These are phyloP conservation scores for Drosophila histrio DNA, from an alignment of 2,888 invertebrate genomes.

Conservation along the genomic window DNA sequence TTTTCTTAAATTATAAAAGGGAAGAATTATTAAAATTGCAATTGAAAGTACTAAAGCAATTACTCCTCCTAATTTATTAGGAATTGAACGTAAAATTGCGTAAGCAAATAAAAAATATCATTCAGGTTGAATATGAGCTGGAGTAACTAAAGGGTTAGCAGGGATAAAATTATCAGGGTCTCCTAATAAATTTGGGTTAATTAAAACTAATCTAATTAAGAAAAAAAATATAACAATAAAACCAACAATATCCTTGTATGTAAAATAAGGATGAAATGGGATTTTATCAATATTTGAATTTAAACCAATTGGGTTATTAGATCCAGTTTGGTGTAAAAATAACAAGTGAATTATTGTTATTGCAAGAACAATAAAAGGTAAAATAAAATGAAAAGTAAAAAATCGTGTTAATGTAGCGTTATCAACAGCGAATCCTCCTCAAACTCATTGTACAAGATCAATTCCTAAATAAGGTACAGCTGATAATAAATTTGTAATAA, in stretches of 20 bases:
- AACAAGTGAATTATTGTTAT: conserved; percentile 87
- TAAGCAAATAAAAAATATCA: conserved; percentile 94
- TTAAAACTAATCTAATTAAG: conserved; percentile 85
- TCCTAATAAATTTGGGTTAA: conserved; percentile 87
- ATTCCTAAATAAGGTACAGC: conserved; percentile 89
- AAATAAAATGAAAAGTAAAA: conserved; percentile 89
- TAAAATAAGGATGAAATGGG: conserved; percentile 88
- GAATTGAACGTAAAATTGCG: conserved; percentile 91
- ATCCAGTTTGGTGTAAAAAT: conserved; percentile 89
- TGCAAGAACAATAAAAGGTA: conserved; percentile 88
- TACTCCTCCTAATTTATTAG: conserved; percentile 92
- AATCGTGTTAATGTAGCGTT: conserved; percentile 90
- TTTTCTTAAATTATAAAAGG: conserved; percentile 86
- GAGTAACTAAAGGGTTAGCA: conserved; percentile 85
- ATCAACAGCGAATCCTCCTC: conserved; percentile 90
- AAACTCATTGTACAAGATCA: conserved; percentile 88
- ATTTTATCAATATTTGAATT: conserved; percentile 89
- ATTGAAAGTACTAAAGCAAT: conserved; percentile 86
- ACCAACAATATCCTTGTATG: conserved; percentile 87
- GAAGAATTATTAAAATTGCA: conserved; percentile 87
- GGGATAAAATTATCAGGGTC: conserved; percentile 91
- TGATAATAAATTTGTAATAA: conserved; percentile 86
- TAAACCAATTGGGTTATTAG: conserved; percentile 88
- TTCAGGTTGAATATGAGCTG: conserved; percentile 92
- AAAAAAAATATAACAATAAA: conserved; percentile 86